A percentile compares a stretch with the other conserved stretches of the same genome.
Evolutionary conservation across 2,888 invertebrate genomes (phyloP).

Genomic region (Tribolium freemani): DNA sequence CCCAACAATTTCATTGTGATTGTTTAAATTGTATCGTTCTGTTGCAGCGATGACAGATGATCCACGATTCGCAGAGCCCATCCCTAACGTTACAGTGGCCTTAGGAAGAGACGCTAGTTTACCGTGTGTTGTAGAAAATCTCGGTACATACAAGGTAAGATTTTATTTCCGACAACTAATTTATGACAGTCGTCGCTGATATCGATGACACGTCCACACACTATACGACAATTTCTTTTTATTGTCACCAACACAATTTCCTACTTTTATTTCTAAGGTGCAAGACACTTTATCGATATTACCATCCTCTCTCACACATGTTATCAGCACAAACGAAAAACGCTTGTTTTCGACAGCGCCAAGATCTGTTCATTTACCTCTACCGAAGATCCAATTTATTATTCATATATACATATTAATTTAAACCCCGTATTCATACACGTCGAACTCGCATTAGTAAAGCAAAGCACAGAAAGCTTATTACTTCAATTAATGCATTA

Average conservation of each 20-base stretch:
- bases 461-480: constrained; percentile 34
- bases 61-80: constrained; percentile 90
- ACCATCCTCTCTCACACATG: constrained; percentile 8
- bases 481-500: constrained; percentile 28
- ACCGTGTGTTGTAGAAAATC: constrained; percentile 91
- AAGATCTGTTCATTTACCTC: constrained; percentile 29
- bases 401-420: constrained; percentile 48
- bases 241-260: constrained; percentile 41
- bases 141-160: constrained; percentile 88
- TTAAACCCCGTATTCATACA: constrained; percentile 37
- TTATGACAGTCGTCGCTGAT: constrained; percentile 19
- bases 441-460: constrained; percentile 28
- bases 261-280: constrained; percentile 36
- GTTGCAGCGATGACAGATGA: constrained; percentile 86
- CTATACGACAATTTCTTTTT: constrained; percentile 37
- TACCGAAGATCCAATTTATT: constrained; percentile 41
- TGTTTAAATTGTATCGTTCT: constrained; percentile 46
- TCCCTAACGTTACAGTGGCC: constrained; percentile 93
- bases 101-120: constrained; percentile 90
- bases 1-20: background rate
- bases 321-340: background rate
- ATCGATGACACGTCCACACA: constrained; percentile 28
- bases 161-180: constrained; percentile 21
- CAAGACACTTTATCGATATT: constrained; percentile 39
- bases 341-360: constrained; percentile 16